Percentiles rank a stretch among this genome's conserved stretches.
Conservation (phyloP, 2,888 invertebrate genomes). For the Amiota minor region DNA sequence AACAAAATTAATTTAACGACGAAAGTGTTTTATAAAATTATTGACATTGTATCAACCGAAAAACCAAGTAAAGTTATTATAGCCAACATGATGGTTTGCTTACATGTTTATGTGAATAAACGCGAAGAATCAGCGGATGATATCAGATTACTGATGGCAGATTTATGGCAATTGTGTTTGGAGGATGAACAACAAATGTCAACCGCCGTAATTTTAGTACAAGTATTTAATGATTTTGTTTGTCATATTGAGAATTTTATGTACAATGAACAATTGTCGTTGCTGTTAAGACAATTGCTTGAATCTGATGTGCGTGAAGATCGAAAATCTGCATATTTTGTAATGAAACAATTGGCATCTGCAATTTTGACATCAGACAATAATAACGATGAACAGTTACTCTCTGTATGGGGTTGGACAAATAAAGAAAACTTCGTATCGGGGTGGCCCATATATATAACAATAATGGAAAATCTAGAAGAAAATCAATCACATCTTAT, state of each 20-base stretch:
- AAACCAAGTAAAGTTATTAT: conserved; percentile 42
- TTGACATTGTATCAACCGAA: neutral
- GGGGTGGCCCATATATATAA: conserved; percentile 60
- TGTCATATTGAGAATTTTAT: conserved; percentile 34
- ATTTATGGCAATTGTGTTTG: conserved; percentile 54
- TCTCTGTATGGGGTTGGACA: conserved; percentile 21
- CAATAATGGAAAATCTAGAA: conserved; percentile 67
- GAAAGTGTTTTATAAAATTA: conserved; percentile 34
- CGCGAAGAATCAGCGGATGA: conserved; percentile 48
- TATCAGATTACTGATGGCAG: conserved; percentile 47
- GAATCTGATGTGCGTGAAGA: conserved; percentile 54
- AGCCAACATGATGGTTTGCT: conserved; percentile 57
- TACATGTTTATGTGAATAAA: conserved; percentile 52
- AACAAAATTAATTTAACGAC: neutral
- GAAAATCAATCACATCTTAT: conserved; percentile 71
- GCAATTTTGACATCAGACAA: conserved; percentile 16
- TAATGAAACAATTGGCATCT: conserved; percentile 53
- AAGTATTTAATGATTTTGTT: conserved; percentile 59
- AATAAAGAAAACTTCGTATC: conserved; percentile 32
- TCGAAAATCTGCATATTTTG: conserved; percentile 61
- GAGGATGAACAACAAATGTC: conserved; percentile 41
- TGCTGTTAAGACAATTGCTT: conserved; percentile 51
- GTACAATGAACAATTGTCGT: conserved; percentile 43
- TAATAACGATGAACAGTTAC: conserved; percentile 4
- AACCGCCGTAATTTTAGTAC: conserved; percentile 57